Evolutionary conservation across 2,113 vertebrate species (phyloP), one percentile per base, ranked within the genome.

Genomic region (Zosterops lateralis): DNA sequence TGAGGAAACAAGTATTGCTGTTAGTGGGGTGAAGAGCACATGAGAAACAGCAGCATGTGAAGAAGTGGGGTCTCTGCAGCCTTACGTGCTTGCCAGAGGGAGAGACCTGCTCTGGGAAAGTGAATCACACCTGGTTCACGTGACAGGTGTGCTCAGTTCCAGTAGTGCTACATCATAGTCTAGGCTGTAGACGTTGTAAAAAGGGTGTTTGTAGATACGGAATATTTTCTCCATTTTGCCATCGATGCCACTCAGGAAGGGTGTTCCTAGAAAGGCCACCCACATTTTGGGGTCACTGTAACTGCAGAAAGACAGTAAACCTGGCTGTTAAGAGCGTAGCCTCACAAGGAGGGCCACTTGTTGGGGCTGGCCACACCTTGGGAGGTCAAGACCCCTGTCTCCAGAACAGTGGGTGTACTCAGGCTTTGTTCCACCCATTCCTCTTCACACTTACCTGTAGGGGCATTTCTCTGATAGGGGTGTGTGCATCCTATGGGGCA

Each of bases 111-210:
- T 3, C 15, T 42, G 60, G 67, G 50, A 36, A 71, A 34, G 61
- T 9, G 58, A 58, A 10, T 26, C 8, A 10, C 14, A 12, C 20
- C 64, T 38, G 56, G 40, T 31, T 80, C 57, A 58, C 3, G 84
- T 96, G 51, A 98, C 96, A 0, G 98, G 98, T 18, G 82, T 84
- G 0, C 92, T 96, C 91, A 99, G 97, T 97, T 99, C 98, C 24
- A 99, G 93, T 80, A 99, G 97, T 20, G 99, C 99, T 93, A 99
- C 98, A 3, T 99, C 99, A 0, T 98, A 98, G 93, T 99, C 98
- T 96, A 99, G 98, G 57, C 94, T 99, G 97, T 98, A 99, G 88
- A 97, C 74, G 14, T 99, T 99, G 97, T 99, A 99, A 87, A 96
- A 98, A 0, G 99, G 98, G 84, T 99, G 98, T 78, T 97, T 97